Evolutionary conservation across 2,113 vertebrate species (phyloP).

Genomic region (Stomatorhinus ivindoensis): DNA sequence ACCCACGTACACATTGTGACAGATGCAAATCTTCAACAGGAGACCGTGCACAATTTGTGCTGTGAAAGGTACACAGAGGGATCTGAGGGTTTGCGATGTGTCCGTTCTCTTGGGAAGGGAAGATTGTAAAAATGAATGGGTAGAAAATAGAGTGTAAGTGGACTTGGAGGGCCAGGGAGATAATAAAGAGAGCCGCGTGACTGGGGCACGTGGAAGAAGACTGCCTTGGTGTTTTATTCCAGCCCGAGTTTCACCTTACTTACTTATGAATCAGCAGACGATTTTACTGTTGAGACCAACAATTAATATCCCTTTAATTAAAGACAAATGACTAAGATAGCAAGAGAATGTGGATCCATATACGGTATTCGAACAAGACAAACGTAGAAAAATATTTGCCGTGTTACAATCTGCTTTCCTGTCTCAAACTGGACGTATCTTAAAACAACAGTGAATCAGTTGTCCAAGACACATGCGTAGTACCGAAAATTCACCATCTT

Average conservation of each 20-base stretch:
- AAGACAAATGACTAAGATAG: neutral
- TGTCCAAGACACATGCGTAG: neutral
- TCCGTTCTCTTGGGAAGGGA: constrained; percentile 59
- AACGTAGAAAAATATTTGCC: neutral
- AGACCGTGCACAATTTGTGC: constrained; percentile 35
- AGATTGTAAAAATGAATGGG: constrained; percentile 64
- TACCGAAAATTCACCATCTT: neutral
- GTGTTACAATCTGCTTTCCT: neutral
- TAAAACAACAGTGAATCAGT: neutral
- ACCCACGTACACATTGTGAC: neutral
- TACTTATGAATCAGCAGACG: constrained; percentile 2
- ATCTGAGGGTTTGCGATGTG: constrained; percentile 63
- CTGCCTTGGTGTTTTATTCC: neutral
- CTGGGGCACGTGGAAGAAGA: neutral
- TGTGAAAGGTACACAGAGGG: constrained; percentile 49
- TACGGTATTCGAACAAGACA: neutral
- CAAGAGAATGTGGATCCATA: neutral
- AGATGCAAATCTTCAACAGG: constrained; percentile 1
- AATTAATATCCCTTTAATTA: neutral
- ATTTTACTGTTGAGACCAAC: neutral
- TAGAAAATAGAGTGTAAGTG: constrained; percentile 60
- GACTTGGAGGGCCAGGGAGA: constrained; percentile 57
- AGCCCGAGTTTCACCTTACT: constrained; percentile 10
- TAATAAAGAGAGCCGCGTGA: constrained; percentile 54
- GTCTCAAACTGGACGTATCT: neutral